Conservation (phyloP, 2,113 vertebrate genomes). For the Coracopsis vasa region DNA sequence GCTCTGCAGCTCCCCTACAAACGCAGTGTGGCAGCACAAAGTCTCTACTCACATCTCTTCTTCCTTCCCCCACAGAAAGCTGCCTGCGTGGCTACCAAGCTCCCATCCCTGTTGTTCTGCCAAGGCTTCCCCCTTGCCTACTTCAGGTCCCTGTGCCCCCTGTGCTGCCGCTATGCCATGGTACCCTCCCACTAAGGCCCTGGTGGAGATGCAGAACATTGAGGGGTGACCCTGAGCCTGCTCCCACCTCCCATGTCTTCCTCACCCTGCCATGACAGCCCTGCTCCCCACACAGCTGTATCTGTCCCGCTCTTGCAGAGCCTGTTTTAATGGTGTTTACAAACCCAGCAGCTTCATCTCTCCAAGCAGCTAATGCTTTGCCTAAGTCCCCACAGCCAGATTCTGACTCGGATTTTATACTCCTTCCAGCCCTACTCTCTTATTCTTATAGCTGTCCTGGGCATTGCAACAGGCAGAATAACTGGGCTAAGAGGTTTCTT, state of each 20-base stretch:
- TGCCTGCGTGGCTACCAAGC: fast-evolving
- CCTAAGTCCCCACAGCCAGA: background rate
- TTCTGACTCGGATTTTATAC: background rate
- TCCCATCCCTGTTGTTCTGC: background rate
- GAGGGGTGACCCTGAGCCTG: background rate
- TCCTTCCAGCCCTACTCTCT: background rate
- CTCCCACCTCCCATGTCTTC: background rate
- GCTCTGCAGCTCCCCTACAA: background rate
- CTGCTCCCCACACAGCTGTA: fast-evolving
- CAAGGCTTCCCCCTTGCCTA: background rate
- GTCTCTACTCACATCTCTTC: background rate
- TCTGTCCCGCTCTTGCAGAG: background rate
- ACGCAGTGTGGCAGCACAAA: background rate
- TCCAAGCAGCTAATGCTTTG: background rate
- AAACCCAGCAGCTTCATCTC: background rate
- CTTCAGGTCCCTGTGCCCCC: background rate
- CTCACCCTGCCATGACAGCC: background rate
- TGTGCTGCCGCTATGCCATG: fast-evolving
- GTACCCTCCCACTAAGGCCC: background rate
- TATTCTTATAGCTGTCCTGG: background rate
- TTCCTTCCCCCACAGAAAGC: background rate
- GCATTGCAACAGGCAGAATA: background rate
- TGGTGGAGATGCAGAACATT: background rate
- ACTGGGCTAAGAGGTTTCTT: background rate
- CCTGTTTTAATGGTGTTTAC: background rate